Base-by-base conservation (phyloP, 2,888 invertebrate genomes). In the Acleris laterana region DNA sequence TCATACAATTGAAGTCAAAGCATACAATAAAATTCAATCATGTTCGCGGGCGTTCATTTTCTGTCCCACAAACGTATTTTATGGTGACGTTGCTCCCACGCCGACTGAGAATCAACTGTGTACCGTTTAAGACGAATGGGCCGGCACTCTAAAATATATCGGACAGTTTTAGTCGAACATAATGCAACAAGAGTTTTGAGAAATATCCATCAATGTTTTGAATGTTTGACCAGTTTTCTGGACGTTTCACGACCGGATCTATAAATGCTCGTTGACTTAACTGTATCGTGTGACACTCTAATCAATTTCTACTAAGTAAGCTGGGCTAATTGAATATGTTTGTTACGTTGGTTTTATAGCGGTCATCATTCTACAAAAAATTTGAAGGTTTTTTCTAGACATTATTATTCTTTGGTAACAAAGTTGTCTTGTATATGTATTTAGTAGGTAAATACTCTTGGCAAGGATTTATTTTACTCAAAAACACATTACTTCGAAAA, bases 1-100 rank as follows among this genome's bases (percentile, higher is more conserved):
- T 76, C 77, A 75, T 76, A 71, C 74, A 76, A 82, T 82, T 80
- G 80, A 76, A 80, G 78, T 77, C 76, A 80, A 83, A 83, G 84
- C 80, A 77, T 75, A 84, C 85, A 81, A 89, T 90, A 90, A 90
- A 90, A 86, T 90, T 90, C 89, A 90, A 90, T 90, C 89, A 88
- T 82, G 87, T 83, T 81, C 78, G 79, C 82, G 76, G 82, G 79
- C 83, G 82, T 81, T 76, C 78, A 80, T 75, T 83, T 84, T 83
- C 80, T 81, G 80, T 80, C 77, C 77, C 73, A 78, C 77, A 80
- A 82, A 83, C 84, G 84, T 88, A 85, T 84, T 90, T 90, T 90
- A 91, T 87, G 82, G 83, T 85, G 87, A 88, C 89, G 77, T 85
- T 85, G 85, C 89, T 85, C 91, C 91, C 90, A 90, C 90, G 87